Percentiles rank a stretch among this genome's conserved stretches.
Conservation (phyloP, 2,113 vertebrate genomes). For the Pseudopodoces humilis region DNA sequence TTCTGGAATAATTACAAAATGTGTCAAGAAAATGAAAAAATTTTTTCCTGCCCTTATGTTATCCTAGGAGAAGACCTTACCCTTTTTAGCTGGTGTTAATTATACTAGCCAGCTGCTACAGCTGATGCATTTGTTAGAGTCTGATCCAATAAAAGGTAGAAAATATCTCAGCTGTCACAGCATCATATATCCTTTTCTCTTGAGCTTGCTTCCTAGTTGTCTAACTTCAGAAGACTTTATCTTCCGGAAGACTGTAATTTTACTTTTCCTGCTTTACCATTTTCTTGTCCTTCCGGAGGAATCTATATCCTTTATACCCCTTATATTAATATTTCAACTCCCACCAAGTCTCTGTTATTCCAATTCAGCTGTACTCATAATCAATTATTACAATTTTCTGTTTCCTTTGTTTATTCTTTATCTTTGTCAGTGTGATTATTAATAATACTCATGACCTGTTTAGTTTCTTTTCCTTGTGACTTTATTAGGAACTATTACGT, state of each 20-base stretch:
- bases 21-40: background rate
- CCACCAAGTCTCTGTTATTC: background rate
- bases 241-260: background rate
- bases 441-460: background rate
- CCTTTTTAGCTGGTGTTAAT: constrained; percentile 1
- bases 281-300: background rate
- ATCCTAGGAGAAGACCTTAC: background rate
- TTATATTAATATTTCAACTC: background rate
- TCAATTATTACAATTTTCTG: background rate
- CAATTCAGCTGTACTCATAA: background rate
- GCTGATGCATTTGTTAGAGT: background rate
- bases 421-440: background rate
- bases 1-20: background rate
- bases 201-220: background rate
- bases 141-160: background rate
- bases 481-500: background rate
- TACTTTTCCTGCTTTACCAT: background rate
- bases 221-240: background rate
- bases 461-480: background rate
- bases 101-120: background rate
- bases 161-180: background rate
- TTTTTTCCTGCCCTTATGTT: background rate
- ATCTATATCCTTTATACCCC: background rate
- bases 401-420: background rate
- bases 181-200: background rate